Evolutionary conservation across 2,888 invertebrate genomes (phyloP), one percentile per base, ranked within the genome.

Genomic region (Hartigia nigra): DNA sequence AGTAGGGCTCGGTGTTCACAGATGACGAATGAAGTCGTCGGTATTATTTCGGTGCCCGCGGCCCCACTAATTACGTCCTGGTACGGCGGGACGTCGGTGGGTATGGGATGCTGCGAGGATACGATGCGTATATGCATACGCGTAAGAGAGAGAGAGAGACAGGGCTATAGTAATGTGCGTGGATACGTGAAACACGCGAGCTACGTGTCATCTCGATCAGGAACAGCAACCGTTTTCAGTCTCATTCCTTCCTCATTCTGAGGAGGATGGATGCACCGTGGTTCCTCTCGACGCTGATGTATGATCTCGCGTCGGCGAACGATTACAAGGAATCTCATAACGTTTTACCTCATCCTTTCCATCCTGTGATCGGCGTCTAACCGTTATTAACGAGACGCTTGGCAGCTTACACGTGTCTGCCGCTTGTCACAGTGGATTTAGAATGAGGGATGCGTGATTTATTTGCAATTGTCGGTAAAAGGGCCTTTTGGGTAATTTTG

Each of bases 231-330:
- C 55, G 23, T 23, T 55, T 23, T 23, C 55, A 55, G 55, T 55
- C 55, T 23, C 23, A 23, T 55, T 23, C 55, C 55, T 55, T 55
- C 55, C 55, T 55, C 55, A 55, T 23, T 55, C 55, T 55, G 55
- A 55, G 55, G 55, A 55, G 55, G 55, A 55, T 55, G 55, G 23
- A 55, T 32, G 72, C 23, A 32, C 72, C 72, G 12, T 34, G 14
- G 72, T 72, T 31, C 31, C 72, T 32, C 32, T 14, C 31, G 81
- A 80, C 82, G 80, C 79, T 86, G 83, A 86, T 86, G 77, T 86
- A 85, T 84, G 86, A 80, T 74, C 69, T 70, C 78, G 79, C 81
- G 83, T 79, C 76, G 76, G 72, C 72, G 75, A 81, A 76, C 82
- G 84, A 83, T 84, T 81, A 81, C 81, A 69, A 37, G 81, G 83